Percentiles rank a stretch among this genome's conserved stretches.
Evolutionary conservation across 1,140 invertebrate genomes (phyloP).

Genomic region (Calliphora vicina): DNA sequence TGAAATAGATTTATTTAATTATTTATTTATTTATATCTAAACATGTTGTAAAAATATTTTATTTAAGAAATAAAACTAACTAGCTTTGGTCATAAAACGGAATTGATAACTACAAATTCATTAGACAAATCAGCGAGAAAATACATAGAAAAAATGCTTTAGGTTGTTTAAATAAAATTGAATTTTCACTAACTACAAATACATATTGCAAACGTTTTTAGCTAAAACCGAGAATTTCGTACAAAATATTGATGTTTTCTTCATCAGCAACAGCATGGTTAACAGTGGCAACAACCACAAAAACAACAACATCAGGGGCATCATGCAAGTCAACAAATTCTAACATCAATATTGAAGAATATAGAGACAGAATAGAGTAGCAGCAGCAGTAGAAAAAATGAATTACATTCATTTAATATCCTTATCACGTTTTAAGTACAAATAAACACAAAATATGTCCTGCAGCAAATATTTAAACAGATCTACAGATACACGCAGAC

Average conservation of each 20-base stretch:
- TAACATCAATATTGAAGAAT: not conserved
- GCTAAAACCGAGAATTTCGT: not conserved
- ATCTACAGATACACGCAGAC: not conserved
- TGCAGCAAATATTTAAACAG: constrained; percentile 9
- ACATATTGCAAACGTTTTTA: not conserved
- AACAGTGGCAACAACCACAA: too few species aligned
- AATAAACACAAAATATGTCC: constrained; percentile 16
- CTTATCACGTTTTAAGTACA: constrained; percentile 5
- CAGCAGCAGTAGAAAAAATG: not conserved
- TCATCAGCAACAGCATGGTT: not conserved
- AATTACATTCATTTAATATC: constrained; percentile 3
- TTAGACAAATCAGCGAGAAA: not conserved
- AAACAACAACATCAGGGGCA: not conserved
- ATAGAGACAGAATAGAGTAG: not conserved
- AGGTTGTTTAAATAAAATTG: not conserved
- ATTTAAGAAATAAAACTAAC: not conserved
- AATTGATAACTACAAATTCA: not conserved
- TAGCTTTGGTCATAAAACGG: not conserved
- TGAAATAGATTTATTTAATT: not conserved
- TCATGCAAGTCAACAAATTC: constrained; percentile 12
- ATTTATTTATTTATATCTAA: not conserved
- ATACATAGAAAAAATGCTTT: not conserved
- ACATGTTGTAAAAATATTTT: not conserved
- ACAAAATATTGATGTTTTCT: not conserved
- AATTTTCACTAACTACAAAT: not conserved